phyloP scores from a whole-genome alignment of 2,113 vertebrate genomes.

The Anoplopoma fimbria region DNA sequence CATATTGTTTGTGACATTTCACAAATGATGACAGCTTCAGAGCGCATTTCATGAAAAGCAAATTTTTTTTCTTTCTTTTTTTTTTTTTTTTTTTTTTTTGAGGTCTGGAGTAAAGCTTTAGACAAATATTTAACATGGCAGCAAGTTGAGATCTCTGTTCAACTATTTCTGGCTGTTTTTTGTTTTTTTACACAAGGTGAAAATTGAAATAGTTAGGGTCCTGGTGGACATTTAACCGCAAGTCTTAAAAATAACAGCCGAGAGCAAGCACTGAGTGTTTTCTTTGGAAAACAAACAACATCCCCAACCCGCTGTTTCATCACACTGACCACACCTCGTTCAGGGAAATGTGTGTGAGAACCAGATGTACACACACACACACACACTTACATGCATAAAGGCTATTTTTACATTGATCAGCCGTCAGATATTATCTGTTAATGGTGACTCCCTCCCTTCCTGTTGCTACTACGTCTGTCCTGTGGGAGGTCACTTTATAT shows the following conservation, averaged over 20 bases:
- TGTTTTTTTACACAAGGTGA: conserved; percentile 71
- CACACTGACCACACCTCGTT: conserved; percentile 52
- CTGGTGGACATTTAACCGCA: conserved; percentile 65
- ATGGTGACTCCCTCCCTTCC: conserved; percentile 8
- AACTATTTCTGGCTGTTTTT: conserved; percentile 71
- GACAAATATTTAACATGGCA: conserved; percentile 77
- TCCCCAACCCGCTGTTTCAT: conserved; percentile 63
- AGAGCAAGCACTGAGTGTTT: conserved; percentile 70
- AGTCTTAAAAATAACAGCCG: conserved; percentile 78
- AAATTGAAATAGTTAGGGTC: conserved; percentile 69
- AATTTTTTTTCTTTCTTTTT: conserved; percentile 13
- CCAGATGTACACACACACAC: conserved; percentile 1
- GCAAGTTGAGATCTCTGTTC: conserved; percentile 46
- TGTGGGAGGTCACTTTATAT: not conserved
- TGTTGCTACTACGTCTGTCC: conserved; percentile 8
- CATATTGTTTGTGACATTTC: conserved; percentile 57
- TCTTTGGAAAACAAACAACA: conserved; percentile 81
- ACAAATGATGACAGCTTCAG: conserved; percentile 43
- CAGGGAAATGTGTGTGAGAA: conserved; percentile 52
- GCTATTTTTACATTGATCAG: conserved; percentile 35
- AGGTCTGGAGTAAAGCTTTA: conserved; percentile 59
- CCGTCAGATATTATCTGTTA: conserved; percentile 17
- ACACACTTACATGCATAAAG: conserved; percentile 2
- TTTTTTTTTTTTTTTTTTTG: not conserved
- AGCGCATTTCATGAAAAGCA: conserved; percentile 46